phyloP scores from a whole-genome alignment of 2,113 vertebrate species.

The Chionodraco myersi region DNA sequence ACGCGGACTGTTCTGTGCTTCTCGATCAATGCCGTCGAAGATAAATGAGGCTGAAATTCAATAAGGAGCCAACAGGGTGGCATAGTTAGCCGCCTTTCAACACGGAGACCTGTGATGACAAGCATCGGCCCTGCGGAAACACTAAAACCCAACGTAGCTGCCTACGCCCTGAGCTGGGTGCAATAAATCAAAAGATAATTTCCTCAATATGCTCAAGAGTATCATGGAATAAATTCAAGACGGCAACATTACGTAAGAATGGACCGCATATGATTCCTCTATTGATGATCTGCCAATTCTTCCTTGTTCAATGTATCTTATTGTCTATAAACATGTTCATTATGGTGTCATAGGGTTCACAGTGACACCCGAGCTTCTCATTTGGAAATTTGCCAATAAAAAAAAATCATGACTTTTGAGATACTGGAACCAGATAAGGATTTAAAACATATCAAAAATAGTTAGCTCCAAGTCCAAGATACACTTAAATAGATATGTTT shows the following conservation, averaged over 20 bases:
- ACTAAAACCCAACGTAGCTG: neutral
- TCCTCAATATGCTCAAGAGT: neutral
- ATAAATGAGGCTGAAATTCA: conserved; percentile 29
- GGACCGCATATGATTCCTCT: too few species aligned
- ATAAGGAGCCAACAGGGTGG: conserved; percentile 8
- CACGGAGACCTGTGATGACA: neutral
- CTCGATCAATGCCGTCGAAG: conserved; percentile 5
- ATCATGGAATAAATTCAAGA: neutral
- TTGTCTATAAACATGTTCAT: neutral
- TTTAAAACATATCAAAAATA: too few species aligned
- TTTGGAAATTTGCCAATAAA: neutral
- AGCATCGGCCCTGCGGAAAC: neutral
- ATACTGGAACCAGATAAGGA: too few species aligned
- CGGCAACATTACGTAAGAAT: neutral
- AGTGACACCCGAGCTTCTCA: too few species aligned
- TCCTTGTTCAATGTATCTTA: too few species aligned
- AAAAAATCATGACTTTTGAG: too few species aligned
- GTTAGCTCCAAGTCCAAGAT: neutral
- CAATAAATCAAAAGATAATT: neutral
- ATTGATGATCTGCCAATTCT: neutral
- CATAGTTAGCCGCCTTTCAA: neutral
- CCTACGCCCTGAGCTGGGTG: neutral
- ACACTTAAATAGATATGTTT: neutral
- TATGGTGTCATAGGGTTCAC: neutral
- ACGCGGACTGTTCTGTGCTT: neutral